Percentiles rank a stretch among this genome's conserved stretches.
Conservation (phyloP, 1,140 invertebrate genomes). For the Drosophila parvula region DNA sequence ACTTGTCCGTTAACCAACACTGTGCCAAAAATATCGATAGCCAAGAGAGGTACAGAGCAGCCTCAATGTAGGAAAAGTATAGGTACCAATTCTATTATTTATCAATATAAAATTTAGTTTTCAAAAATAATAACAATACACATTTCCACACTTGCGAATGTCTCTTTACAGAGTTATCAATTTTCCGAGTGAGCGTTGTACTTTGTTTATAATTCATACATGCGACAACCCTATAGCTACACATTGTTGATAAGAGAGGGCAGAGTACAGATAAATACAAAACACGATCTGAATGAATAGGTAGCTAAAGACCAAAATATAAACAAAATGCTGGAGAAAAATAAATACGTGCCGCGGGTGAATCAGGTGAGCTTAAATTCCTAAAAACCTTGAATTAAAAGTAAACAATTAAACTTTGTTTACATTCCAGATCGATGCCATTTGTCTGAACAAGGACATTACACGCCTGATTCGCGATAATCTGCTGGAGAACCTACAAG, state of each 20-base stretch:
- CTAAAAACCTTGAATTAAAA: background rate
- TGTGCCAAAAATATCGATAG: background rate
- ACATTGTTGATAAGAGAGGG: constrained; percentile 61
- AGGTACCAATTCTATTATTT: too few relatives aligned
- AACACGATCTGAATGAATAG: constrained; percentile 32
- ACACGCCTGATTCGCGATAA: constrained; percentile 85
- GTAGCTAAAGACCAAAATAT: constrained; percentile 25
- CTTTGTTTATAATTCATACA: too few relatives aligned
- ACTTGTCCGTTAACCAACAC: background rate
- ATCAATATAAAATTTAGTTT: too few relatives aligned
- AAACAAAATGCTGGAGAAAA: constrained; percentile 75
- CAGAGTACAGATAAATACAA: constrained; percentile 64
- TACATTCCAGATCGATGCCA: constrained; percentile 85
- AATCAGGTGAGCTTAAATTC: constrained; percentile 83
- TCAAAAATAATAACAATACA: too few relatives aligned
- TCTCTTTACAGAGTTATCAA: too few relatives aligned
- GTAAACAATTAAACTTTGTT: constrained; percentile 8
- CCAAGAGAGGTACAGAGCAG: background rate
- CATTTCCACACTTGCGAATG: background rate
- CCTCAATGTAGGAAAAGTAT: background rate
- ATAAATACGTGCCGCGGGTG: constrained; percentile 78
- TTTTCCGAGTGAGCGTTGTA: background rate
- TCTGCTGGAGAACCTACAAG: constrained; percentile 85
- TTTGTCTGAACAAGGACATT: constrained; percentile 86
- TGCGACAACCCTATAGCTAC: constrained; percentile 2